Evolutionary conservation across 2,797 vertebrate species (phyloP).

Genomic region (Petrocephalus schoutedeni): DNA sequence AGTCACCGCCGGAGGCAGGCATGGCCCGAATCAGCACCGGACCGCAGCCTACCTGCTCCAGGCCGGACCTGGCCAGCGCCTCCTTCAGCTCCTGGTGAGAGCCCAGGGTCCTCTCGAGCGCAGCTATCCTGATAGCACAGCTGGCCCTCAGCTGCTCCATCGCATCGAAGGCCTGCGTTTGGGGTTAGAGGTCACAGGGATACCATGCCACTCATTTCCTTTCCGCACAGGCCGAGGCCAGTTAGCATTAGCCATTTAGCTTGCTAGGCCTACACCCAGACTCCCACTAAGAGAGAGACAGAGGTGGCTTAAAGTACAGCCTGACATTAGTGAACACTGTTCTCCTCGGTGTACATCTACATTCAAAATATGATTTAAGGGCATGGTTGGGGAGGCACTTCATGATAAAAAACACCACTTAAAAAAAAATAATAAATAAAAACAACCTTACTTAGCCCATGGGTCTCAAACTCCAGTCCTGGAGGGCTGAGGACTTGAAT

Average conservation of each 20-base stretch:
- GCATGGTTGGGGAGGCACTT: neutral
- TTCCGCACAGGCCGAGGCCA: too few species aligned
- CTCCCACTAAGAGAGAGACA: neutral
- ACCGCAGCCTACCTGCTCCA: slow-evolving; percentile 63
- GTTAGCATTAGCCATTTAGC: neutral
- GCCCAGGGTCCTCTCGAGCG: slow-evolving; percentile 63
- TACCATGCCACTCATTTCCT: too few species aligned
- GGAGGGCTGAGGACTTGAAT: too few species aligned
- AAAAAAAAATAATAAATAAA: neutral
- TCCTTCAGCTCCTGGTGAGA: slow-evolving; percentile 63
- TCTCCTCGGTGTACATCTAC: neutral
- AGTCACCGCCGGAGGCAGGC: neutral
- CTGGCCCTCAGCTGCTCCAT: slow-evolving; percentile 68
- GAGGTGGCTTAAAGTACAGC: neutral
- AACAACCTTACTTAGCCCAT: neutral
- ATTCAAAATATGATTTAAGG: neutral
- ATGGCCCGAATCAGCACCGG: neutral
- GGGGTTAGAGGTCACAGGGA: neutral
- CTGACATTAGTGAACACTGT: neutral
- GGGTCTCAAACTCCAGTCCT: too few species aligned
- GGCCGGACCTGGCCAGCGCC: slow-evolving; percentile 56
- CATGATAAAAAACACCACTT: neutral
- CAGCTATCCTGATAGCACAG: slow-evolving; percentile 58
- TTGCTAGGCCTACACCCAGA: neutral
- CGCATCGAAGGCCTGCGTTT: slow-evolving; percentile 62